Base-by-base conservation (phyloP, 2,113 vertebrate species). In the Corydoras maculifer region DNA sequence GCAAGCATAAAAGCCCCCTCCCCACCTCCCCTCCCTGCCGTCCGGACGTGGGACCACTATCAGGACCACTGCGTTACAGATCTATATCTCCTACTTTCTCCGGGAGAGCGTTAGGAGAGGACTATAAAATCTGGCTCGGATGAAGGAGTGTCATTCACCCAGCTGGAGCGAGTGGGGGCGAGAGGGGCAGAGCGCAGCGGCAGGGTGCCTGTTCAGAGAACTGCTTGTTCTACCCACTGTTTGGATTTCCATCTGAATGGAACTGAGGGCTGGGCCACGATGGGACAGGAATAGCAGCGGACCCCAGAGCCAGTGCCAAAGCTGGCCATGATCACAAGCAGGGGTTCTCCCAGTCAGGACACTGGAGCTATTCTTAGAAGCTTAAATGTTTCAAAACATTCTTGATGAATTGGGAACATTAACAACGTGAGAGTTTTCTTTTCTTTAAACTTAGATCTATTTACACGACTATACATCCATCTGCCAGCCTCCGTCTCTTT, bases 241-340 rank as follows among this genome's bases (percentile, higher is more conserved):
- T 87, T 88, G 70, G 80, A 87, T 89, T 88, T 88, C 83, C 84
- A 87, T 87, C 70, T 84, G 72, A 86, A 82, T 79, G 73, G 78
- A 64, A 69, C 57, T 59, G 60, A 30, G 5, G 68, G 51, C 51
- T 48, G 57, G 73, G 70, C 68, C 69, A 59, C 70, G 69, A 54
- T 77, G 75, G 15, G 65, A 80, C 78, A 78, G 81, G 75, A 86
- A 87, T 83, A 84, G 82, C 83, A 79, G 66, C 69, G 48, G 72
- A 69, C 58, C 58, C 29, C 70, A 67, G 43, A 75, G 55, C 48
- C 61, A 11, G 66, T 65, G 75, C 74, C 59, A 72, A 75, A 48
- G 9, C 65, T 59, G 53, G 55, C 61, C 51, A 59, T 75, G 78
- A 70, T 75, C 66, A 76, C 18, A 75, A 74, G 69, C 68, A 76